Conservation (phyloP, 2,888 invertebrate species). For the Phoenoteleia sp. region DNA sequence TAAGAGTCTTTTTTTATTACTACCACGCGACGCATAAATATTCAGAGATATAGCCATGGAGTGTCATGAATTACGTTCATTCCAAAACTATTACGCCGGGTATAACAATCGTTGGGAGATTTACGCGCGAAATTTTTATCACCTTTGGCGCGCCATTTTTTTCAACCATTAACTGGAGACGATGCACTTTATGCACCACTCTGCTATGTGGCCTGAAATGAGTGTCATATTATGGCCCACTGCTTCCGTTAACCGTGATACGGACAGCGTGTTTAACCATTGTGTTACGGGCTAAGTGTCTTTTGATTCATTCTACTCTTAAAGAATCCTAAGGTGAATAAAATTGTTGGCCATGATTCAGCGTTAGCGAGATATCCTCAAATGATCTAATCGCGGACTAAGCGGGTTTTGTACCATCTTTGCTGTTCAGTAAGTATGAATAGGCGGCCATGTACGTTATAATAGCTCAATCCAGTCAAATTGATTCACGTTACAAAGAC, state of each 20-base stretch:
- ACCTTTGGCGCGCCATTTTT: conserved; percentile 36
- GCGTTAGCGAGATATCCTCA: too few species aligned
- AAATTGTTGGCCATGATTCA: too few species aligned
- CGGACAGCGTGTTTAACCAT: conserved; percentile 31
- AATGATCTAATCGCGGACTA: too few species aligned
- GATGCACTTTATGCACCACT: conserved; percentile 51
- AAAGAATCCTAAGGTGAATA: too few species aligned
- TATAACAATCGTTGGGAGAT: conserved; percentile 48
- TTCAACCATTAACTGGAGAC: conserved; percentile 54
- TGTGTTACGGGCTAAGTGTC: conserved; percentile 30
- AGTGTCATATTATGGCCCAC: conserved; percentile 14
- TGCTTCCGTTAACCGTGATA: not conserved
- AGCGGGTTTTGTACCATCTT: too few species aligned
- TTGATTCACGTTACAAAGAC: conserved; percentile 20
- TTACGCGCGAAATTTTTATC: conserved; percentile 57
- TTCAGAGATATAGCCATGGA: conserved; percentile 25
- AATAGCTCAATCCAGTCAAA: conserved; percentile 13
- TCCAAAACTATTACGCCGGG: conserved; percentile 41
- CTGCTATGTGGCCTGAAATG: conserved; percentile 35
- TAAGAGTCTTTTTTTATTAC: conserved; percentile 23
- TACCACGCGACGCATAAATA: conserved; percentile 36
- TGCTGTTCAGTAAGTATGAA: too few species aligned
- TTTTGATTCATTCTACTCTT: conserved; percentile 29
- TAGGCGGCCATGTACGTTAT: not conserved
- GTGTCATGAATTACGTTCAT: conserved; percentile 48